Base-by-base conservation (phyloP, 2,888 invertebrate species). In the Octodonta nipae region DNA sequence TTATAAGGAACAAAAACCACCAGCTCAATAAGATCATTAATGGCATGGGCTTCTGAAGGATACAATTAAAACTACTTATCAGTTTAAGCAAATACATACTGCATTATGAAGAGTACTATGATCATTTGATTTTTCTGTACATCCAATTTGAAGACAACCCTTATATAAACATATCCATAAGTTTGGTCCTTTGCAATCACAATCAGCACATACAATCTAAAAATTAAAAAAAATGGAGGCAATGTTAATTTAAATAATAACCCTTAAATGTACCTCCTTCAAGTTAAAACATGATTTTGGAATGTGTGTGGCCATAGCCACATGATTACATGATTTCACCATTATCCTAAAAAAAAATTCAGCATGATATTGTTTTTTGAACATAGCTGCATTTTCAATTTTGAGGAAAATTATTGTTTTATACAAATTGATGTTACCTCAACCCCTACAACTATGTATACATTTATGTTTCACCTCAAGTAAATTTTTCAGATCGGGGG, bases 131-230 rank as follows among this genome's bases (percentile, higher is more conserved):
- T 75, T 74, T 57, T 86, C 85, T 3, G 84, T 81, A 64, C 91
- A 91, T 33, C 87, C 86, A 26, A 86, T 70, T 53, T 76, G 78
- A 33, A 76, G 69, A 56, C 89, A 91, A 31, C 78, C 77, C 22
- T 75, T 72, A 52, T 80, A 73, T 34, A 91, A 64, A 52, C 91
- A 91, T 36, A 88, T 71, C 88, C 89, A 89, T 33, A 89, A 67
- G 58, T 86, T 82, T 30, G 80, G 79, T 2, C 83, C 84, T 7
- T 68, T 62, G 42, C 72, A 73, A 22, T 74, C 71, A 51, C 87
- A 88, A 49, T 78, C 76, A 37, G 72, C 70, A 63, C 87, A 88
- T 25, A 47, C 41, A 27, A 38, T 30, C 37, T 42, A 17, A 29
- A 35, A 36, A n/a, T 8, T 11, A 4, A 10, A 11, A 22, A 22